These are phyloP conservation scores for Drosophila emarginata DNA, from an alignment of 2,888 invertebrate species.

Conservation along the genomic window DNA sequence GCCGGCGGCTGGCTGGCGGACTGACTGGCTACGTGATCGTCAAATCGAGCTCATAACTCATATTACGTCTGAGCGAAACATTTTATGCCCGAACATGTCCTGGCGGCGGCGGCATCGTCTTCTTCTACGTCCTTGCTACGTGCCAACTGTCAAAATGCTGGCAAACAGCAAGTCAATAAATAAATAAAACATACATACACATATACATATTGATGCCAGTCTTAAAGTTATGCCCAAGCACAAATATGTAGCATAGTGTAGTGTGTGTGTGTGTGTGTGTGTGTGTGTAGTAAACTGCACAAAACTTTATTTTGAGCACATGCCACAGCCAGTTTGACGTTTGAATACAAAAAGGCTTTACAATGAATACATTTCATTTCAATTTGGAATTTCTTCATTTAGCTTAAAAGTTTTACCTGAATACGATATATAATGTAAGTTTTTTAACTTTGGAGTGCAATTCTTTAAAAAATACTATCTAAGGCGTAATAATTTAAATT, in stretches of 20 bases:
- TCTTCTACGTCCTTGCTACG: constrained; percentile 34
- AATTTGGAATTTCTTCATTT: no score
- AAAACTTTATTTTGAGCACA: constrained; percentile 16
- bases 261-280: no score
- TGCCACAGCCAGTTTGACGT: constrained; percentile 1
- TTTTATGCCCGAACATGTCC: constrained; percentile 21
- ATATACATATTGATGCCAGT: constrained; percentile 16
- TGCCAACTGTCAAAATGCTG: constrained; percentile 51
- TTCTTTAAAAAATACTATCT: no score
- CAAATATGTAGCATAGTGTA: neutral
- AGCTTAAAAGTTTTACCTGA: no score
- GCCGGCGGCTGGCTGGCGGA: constrained; percentile 17
- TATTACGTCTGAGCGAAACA: constrained; percentile 55
- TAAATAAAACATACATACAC: constrained; percentile 60
- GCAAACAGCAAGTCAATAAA: constrained; percentile 49
- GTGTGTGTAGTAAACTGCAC: constrained; percentile 9
- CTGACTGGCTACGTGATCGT: constrained; percentile 65
- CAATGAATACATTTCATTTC: no score
- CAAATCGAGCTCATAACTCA: constrained; percentile 66
- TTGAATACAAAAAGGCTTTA: no score
- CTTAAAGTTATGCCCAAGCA: constrained; percentile 27
- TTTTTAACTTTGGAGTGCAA: no score
- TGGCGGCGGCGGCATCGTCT: neutral
- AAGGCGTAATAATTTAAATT: no score
- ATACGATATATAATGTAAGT: no score